Evolutionary conservation across 2,888 invertebrate species (phyloP).

Genomic region (Drosophila bunnanda): DNA sequence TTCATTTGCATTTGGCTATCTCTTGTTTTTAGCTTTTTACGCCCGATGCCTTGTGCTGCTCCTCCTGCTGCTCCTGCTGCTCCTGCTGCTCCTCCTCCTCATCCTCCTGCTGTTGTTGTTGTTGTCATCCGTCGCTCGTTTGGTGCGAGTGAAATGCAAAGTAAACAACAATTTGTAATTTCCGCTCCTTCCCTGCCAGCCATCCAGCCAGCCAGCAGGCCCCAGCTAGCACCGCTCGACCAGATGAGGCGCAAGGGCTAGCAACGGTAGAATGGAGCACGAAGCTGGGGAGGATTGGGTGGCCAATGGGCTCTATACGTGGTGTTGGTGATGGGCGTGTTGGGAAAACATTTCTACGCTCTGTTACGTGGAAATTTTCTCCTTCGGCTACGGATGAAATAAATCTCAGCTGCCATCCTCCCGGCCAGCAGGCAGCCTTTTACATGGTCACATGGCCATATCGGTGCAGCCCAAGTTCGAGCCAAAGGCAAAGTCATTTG

Average conservation of each 20-base stretch:
- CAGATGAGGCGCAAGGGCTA: slow-evolving; percentile 26
- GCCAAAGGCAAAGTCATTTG: slow-evolving; percentile 39
- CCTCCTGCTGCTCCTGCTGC: not conserved
- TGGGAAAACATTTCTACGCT: slow-evolving; percentile 69
- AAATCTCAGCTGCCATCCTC: slow-evolving; percentile 57
- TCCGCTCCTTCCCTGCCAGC: slow-evolving; percentile 63
- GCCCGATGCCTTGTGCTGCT: slow-evolving; percentile 34
- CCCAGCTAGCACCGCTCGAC: slow-evolving; percentile 16
- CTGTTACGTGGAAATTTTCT: slow-evolving; percentile 79
- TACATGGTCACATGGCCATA: slow-evolving; percentile 14
- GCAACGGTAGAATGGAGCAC: slow-evolving; percentile 9
- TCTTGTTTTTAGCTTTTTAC: slow-evolving; percentile 42
- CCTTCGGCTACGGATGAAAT: slow-evolving; percentile 73
- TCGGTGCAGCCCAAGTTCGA: slow-evolving; percentile 22
- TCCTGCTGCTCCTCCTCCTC: not conserved
- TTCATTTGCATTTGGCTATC: slow-evolving; percentile 47
- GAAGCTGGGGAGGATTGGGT: slow-evolving; percentile 2
- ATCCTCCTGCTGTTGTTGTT: slow-evolving; percentile 4
- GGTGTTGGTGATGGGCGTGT: slow-evolving; percentile 46
- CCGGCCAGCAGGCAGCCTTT: slow-evolving; percentile 8
- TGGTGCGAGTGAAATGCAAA: slow-evolving; percentile 72
- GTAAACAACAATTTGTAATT: slow-evolving; percentile 79
- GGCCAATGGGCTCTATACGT: slow-evolving; percentile 7
- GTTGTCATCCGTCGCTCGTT: slow-evolving; percentile 39
- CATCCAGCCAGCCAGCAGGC: slow-evolving; percentile 13